Evolutionary conservation across 2,888 invertebrate genomes (phyloP).

Genomic region (Callimorpha dominula): DNA sequence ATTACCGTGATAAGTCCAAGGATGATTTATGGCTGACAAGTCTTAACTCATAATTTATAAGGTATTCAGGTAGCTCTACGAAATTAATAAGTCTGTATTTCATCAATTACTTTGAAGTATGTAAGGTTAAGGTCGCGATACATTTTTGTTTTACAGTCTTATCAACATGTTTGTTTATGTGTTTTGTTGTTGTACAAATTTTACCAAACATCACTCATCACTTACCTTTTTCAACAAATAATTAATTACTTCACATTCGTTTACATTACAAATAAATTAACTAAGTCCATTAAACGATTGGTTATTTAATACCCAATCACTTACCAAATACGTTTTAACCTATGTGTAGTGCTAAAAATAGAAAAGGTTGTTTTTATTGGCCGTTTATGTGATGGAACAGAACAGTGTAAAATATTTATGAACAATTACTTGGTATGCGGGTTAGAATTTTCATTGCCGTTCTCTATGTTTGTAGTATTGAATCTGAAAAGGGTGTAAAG

Average conservation of each 20-base stretch:
- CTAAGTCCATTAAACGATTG: conserved; percentile 51
- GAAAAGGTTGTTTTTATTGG: conserved; percentile 36
- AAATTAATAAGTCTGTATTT: conserved; percentile 48
- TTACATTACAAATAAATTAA: conserved; percentile 49
- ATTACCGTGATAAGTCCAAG: conserved; percentile 27
- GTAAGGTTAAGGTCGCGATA: background rate
- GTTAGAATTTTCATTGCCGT: background rate
- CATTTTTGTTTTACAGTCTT: too few relatives aligned
- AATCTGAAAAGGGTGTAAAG: background rate
- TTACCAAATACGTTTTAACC: conserved; percentile 35
- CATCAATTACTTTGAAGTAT: conserved; percentile 51
- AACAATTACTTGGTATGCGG: conserved; percentile 20
- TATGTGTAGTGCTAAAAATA: conserved; percentile 26
- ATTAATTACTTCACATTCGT: conserved; percentile 22
- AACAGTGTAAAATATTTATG: conserved; percentile 29
- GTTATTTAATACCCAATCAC: conserved; percentile 45
- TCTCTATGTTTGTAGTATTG: background rate
- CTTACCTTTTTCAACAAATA: background rate
- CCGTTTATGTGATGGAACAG: conserved; percentile 25
- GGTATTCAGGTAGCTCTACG: conserved; percentile 37
- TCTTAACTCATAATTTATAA: conserved; percentile 44
- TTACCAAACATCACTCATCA: too few relatives aligned
- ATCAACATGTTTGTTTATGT: too few relatives aligned
- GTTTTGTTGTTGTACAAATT: too few relatives aligned
- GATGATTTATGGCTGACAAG: conserved; percentile 42